These are phyloP conservation scores for Petrocephalus sullivani DNA, from an alignment of 2,797 vertebrate species.

Conservation along the genomic window DNA sequence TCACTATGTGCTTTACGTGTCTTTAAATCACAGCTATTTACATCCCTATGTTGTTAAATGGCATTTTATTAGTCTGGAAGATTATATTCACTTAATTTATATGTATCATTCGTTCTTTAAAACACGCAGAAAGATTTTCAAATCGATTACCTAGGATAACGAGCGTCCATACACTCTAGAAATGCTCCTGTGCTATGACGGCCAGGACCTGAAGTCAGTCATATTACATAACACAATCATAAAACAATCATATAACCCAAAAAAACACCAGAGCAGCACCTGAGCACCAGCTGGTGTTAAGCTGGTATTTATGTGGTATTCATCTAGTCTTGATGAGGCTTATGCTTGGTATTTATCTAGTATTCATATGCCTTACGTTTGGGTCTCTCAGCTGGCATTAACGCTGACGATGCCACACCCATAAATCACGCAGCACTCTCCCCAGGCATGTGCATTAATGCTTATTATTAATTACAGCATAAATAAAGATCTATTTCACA, in stretches of 20 bases:
- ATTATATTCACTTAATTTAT: not conserved
- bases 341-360: not conserved
- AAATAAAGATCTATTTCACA: not conserved
- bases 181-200: not conserved
- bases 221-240: not conserved
- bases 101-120: not conserved
- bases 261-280: not conserved
- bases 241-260: not conserved
- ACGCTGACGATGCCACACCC: not conserved
- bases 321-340: not conserved
- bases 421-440: not conserved
- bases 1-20: not conserved
- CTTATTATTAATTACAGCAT: constrained; percentile 5
- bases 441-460: not conserved
- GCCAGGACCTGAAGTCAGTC: not conserved
- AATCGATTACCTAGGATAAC: not conserved
- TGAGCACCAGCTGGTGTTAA: not conserved
- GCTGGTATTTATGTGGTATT: not conserved
- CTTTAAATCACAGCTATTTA: not conserved
- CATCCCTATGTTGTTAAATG: not conserved
- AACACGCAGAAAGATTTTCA: not conserved
- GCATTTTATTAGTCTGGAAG: not conserved
- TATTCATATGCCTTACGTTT: not conserved
- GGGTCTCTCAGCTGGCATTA: not conserved
- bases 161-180: not conserved